Base-by-base conservation (phyloP, 2,113 vertebrate species). In the Danionella cerebrum region DNA sequence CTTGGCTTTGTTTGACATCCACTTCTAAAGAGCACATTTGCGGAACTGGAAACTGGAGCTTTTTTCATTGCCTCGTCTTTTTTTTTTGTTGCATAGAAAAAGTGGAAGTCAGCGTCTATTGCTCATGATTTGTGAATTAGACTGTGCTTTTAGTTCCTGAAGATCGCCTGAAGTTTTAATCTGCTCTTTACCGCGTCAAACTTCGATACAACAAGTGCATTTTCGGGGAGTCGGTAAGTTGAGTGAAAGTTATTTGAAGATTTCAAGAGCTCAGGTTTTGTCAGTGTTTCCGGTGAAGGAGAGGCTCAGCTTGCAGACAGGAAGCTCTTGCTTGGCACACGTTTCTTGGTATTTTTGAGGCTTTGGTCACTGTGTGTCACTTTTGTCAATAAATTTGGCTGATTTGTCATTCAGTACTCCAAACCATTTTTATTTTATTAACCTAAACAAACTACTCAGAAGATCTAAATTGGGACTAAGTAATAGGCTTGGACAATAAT, bases 211-310 rank as follows among this genome's bases (percentile, higher is more conserved):
- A 31, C 41, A 64, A 33, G 59, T n/a, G 42, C 59, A 21, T 35
- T 11, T 35, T 24, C 14, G 36, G 36, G 29, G 13, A 16, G 7
- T 35, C 48, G 60, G 60, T 64, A 64, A 64, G 60, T 63, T 47
- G 14, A 27, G 76, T 73, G 76, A 81, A 72, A 81, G 81, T 59
- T 65, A 45, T 69, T 42, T 51, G 6, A 36, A 41, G 25, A 70
- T 54, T 38, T 44, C 78, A 47, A 14, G 54, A 44, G 21, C 18
- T 60, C 74, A 80, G 75, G 77, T 77, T 79, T 78, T 67, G 77
- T 33, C 73, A 84, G 79, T 69, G 82, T 84, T 89, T 89, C 88
- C 87, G 87, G 87, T 87, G 66, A 73, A 44, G 22, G 72, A 53
- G 54, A 80, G 79, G 33, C 24, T 19, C 11, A 24, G 59, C 58